phyloP scores from a whole-genome alignment of 1,140 invertebrate species.

The Sarcophaga bullata region DNA sequence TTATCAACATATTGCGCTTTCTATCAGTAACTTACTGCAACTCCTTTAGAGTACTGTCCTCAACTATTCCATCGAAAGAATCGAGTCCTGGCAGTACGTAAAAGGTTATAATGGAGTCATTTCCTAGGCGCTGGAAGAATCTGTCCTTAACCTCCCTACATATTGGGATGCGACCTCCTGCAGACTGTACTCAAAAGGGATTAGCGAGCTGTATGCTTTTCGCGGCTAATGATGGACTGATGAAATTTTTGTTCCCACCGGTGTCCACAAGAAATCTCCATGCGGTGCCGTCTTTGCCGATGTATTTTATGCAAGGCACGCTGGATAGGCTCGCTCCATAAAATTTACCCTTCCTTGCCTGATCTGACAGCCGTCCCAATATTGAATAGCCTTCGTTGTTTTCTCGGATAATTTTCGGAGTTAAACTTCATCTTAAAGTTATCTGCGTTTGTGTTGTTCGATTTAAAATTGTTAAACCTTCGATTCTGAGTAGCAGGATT shows the following conservation, averaged over 20 bases:
- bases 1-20: background rate
- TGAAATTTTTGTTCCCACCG: background rate
- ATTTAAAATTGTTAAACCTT: background rate
- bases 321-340: background rate
- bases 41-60: background rate
- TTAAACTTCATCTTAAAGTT: background rate
- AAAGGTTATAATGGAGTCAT: too few relatives aligned
- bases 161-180: too few relatives aligned
- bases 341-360: background rate
- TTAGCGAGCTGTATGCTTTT: too few relatives aligned
- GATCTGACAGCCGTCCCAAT: background rate
- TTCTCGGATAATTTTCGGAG: background rate
- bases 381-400: slow-evolving; percentile 2
- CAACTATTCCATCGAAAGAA: background rate
- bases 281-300: background rate
- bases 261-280: background rate
- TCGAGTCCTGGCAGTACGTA: background rate
- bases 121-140: too few relatives aligned
- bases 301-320: slow-evolving; percentile 1
- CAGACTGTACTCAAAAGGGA: too few relatives aligned
- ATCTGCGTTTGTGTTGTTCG: background rate
- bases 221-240: too few relatives aligned
- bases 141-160: too few relatives aligned
- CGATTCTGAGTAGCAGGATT: background rate
- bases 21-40: background rate